These are phyloP conservation scores for Tamandua tetradactyla DNA, from an alignment of 2,797 vertebrate genomes.

Conservation along the genomic window DNA sequence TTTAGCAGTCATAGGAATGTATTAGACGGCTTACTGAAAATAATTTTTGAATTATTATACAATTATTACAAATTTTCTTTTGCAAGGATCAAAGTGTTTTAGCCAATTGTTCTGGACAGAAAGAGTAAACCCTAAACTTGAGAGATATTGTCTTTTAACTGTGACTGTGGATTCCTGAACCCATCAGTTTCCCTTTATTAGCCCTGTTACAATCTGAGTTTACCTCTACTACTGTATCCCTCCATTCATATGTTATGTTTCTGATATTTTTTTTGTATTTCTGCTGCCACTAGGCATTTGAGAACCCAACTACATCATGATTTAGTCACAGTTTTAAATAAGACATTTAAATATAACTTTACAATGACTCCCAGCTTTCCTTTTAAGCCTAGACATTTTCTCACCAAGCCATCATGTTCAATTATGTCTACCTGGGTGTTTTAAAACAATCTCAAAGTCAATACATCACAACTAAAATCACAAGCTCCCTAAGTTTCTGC, in stretches of 20 bases:
- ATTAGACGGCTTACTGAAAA: too few relatives aligned
- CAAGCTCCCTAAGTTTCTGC: background rate
- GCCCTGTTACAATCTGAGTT: accelerated
- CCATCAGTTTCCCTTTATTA: background rate
- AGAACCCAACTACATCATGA: background rate
- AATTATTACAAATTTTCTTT: background rate
- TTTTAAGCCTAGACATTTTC: background rate
- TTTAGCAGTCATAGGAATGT: background rate
- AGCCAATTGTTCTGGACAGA: background rate
- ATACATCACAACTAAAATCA: background rate
- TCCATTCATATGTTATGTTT: too few relatives aligned
- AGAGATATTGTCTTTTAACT: background rate
- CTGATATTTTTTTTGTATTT: background rate
- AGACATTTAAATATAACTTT: background rate
- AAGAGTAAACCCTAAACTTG: background rate
- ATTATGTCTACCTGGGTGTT: accelerated
- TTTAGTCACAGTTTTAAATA: background rate
- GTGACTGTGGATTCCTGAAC: background rate
- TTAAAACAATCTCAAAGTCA: background rate
- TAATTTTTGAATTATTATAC: too few relatives aligned
- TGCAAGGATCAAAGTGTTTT: background rate
- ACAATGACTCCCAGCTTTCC: background rate
- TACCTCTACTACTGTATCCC: background rate
- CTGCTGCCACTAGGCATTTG: background rate
- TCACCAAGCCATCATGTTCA: background rate